These are phyloP conservation scores for Triops longicaudatus DNA, from an alignment of 1,140 invertebrate genomes.

Conservation along the genomic window DNA sequence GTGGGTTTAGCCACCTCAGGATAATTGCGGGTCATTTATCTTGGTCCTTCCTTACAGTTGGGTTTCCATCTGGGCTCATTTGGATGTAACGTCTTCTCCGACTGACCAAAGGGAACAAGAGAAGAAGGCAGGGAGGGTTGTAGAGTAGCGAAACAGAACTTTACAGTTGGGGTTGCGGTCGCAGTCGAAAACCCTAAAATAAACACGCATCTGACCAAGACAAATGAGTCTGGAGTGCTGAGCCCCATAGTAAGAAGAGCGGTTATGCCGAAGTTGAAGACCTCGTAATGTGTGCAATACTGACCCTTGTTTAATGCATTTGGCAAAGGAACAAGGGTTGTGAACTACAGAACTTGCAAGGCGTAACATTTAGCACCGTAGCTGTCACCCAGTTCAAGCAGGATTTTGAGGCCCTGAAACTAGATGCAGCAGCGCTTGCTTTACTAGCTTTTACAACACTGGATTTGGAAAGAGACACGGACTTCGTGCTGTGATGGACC, in stretches of 20 bases:
- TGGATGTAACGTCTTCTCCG: not conserved
- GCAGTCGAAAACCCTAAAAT: not conserved
- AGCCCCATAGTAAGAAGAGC: not conserved
- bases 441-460: no score
- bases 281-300: not conserved
- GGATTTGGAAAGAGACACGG: not conserved
- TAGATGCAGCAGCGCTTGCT: no score
- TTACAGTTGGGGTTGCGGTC: not conserved
- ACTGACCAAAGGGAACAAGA: not conserved
- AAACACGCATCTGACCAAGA: constrained; percentile 14
- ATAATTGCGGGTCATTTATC: constrained; percentile 15
- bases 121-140: not conserved
- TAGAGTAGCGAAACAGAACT: not conserved
- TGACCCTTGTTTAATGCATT: not conserved
- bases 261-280: not conserved
- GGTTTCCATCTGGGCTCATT: not conserved
- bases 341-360: not conserved
- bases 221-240: constrained; percentile 3
- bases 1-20: not conserved
- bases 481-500: not conserved
- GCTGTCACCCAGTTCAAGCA: no score
- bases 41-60: not conserved
- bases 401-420: no score
- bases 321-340: not conserved
- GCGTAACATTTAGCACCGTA: no score